Evolutionary conservation across 2,888 invertebrate genomes (phyloP).

Genomic region (Tipula lateralis): DNA sequence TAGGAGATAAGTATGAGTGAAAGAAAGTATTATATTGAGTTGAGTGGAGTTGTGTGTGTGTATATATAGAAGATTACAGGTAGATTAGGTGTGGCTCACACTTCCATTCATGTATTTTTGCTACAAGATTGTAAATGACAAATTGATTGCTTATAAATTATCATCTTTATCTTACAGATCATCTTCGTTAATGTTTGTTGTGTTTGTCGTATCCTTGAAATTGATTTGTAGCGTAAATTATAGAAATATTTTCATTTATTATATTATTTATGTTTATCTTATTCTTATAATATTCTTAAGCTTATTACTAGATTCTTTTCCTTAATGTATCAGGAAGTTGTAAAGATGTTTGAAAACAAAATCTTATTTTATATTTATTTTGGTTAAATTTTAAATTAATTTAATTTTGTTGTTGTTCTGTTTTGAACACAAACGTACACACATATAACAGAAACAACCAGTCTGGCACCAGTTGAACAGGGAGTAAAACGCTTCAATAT

Average conservation of each 20-base stretch:
- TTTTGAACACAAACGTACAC: no score
- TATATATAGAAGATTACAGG: not conserved
- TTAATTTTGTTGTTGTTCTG: not conserved
- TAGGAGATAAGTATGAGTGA: not conserved
- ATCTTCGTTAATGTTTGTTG: not conserved
- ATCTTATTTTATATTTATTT: not conserved
- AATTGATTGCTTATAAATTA: slow-evolving; percentile 24
- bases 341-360: not conserved
- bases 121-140: not conserved
- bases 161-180: not conserved
- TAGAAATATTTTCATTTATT: not conserved
- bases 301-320: not conserved
- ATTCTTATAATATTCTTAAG: not conserved
- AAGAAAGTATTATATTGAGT: not conserved
- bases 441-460: no score
- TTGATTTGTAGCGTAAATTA: slow-evolving; percentile 19
- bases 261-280: not conserved
- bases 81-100: not conserved
- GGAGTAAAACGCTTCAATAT: no score
- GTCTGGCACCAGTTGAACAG: no score
- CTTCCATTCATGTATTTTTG: not conserved
- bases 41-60: not conserved
- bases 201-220: not conserved
- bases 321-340: slow-evolving; percentile 15
- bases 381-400: not conserved